These are phyloP conservation scores for Cremastinae sp. DNA, from an alignment of 2,888 invertebrate genomes.

Conservation along the genomic window DNA sequence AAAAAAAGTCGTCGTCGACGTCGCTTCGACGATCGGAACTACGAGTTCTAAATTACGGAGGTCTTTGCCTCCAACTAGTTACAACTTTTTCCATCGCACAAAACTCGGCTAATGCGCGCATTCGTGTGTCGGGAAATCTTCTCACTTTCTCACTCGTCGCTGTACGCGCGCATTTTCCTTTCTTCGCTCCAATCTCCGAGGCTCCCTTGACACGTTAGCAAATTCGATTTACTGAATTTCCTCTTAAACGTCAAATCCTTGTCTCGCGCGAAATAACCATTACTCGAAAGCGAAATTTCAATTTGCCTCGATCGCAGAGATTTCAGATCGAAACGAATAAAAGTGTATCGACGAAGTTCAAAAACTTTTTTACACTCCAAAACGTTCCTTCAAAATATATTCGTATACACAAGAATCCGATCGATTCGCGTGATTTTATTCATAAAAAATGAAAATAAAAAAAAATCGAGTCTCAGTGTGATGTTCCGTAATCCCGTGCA, in stretches of 20 bases:
- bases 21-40: slow-evolving; percentile 46
- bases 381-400: no score
- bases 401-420: no score
- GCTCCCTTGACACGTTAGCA: slow-evolving; percentile 10
- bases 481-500: background rate
- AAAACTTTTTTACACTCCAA: no score
- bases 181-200: slow-evolving; percentile 14
- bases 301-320: no score
- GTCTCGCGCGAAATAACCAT: slow-evolving; percentile 14
- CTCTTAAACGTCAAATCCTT: slow-evolving; percentile 40
- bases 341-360: no score
- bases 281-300: no score
- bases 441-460: background rate
- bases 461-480: background rate
- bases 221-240: slow-evolving; percentile 50
- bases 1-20: background rate
- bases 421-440: no score
- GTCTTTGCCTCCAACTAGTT: slow-evolving; percentile 65
- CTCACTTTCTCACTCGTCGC: slow-evolving; percentile 40
- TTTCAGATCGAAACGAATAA: no score
- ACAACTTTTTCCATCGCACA: slow-evolving; percentile 71
- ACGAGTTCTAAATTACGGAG: slow-evolving; percentile 63
- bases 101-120: slow-evolving; percentile 36
- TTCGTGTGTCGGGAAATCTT: slow-evolving; percentile 28
- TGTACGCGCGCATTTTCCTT: slow-evolving; percentile 15